phyloP scores from a whole-genome alignment of 30 jellyfish, hydroid and myxozoan species.

The Catostylus mosaicus region DNA sequence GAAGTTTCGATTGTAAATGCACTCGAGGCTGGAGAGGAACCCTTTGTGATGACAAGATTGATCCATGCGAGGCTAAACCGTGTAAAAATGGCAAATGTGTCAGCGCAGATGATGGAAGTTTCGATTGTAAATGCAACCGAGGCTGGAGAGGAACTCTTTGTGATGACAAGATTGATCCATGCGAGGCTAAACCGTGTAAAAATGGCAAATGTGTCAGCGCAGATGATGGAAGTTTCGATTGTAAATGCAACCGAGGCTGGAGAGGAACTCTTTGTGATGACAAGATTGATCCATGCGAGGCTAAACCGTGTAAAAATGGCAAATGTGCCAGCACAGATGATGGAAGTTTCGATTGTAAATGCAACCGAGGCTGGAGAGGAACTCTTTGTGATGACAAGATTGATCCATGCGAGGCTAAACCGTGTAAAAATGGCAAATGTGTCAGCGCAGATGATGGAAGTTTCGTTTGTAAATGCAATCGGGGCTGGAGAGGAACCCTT shows the following conservation, averaged over 20 bases:
- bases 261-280: slow-evolving; percentile 56
- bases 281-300: slow-evolving; percentile 38
- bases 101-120: slow-evolving; percentile 31
- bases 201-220: slow-evolving; percentile 39
- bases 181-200: slow-evolving; percentile 54
- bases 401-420: slow-evolving; percentile 34
- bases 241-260: slow-evolving; percentile 56
- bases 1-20: slow-evolving; percentile 38
- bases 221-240: slow-evolving; percentile 5
- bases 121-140: slow-evolving; percentile 34
- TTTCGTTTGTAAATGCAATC: slow-evolving; percentile 44
- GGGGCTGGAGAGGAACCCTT: slow-evolving; percentile 46
- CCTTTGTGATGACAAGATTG: slow-evolving; percentile 21
- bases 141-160: slow-evolving; percentile 69
- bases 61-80: slow-evolving; percentile 52
- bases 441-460: slow-evolving; percentile 13
- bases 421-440: slow-evolving; percentile 47
- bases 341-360: slow-evolving; percentile 38
- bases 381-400: slow-evolving; percentile 4
- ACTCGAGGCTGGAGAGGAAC: slow-evolving; percentile 33
- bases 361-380: slow-evolving; percentile 53
- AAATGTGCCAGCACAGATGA: slow-evolving; percentile 30
- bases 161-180: slow-evolving; percentile 43
- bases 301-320: slow-evolving; percentile 56
- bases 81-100: slow-evolving; percentile 52